Percentiles rank a stretch among this genome's conserved stretches.
Evolutionary conservation across 2,797 vertebrate genomes (phyloP).

Genomic region (Netta rufina): DNA sequence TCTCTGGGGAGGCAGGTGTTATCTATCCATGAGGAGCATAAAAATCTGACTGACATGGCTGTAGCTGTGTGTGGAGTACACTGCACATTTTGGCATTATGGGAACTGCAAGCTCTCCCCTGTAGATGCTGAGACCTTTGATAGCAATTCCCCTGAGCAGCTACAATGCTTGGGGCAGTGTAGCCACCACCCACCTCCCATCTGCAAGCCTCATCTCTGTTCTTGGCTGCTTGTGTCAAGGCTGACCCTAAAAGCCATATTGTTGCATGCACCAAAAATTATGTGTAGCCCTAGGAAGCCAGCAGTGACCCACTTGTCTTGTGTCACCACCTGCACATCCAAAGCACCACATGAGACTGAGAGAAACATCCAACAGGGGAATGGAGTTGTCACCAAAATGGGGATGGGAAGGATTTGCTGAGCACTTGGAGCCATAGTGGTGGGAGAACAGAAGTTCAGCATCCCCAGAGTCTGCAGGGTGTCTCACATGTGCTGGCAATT

Average conservation of each 20-base stretch:
- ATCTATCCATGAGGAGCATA: not conserved
- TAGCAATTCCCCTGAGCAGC: not conserved
- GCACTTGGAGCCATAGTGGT: not conserved
- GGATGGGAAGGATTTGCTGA: not conserved
- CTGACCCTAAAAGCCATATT: not conserved
- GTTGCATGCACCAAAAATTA: not conserved
- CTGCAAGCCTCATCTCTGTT: not conserved
- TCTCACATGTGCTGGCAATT: not conserved
- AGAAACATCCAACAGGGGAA: not conserved
- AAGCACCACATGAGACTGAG: rapidly evolving
- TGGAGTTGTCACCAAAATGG: not conserved
- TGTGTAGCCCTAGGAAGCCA: rapidly evolving
- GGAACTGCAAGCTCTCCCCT: not conserved
- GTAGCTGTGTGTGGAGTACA: not conserved
- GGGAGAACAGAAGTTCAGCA: not conserved
- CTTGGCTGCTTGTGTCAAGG: not conserved
- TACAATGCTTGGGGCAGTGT: rapidly evolving
- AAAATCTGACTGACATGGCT: not conserved
- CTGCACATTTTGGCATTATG: rapidly evolving
- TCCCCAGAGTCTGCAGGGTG: not conserved
- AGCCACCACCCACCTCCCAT: not conserved
- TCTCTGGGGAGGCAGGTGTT: conserved; percentile 17
- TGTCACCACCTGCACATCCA: not conserved
- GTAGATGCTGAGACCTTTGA: not conserved
- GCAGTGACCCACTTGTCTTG: rapidly evolving